Evolutionary conservation across 2,113 vertebrate species (phyloP).

Genomic region (Barnardius zonarius): DNA sequence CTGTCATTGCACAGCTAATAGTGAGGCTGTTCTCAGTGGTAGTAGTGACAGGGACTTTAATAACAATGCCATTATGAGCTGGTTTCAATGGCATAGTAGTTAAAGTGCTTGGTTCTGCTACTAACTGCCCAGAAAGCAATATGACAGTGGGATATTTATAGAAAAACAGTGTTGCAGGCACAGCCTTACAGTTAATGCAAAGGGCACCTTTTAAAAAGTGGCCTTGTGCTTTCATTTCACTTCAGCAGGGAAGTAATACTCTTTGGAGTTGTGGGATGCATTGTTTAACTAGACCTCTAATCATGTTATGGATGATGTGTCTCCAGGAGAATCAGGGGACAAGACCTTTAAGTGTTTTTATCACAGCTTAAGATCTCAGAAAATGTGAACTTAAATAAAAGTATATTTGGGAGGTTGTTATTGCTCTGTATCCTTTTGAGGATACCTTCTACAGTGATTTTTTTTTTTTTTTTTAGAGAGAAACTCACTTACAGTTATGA

Average conservation of each 20-base stretch:
- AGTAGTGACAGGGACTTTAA: neutral
- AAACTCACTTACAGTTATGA: constrained; percentile 71
- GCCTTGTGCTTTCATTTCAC: constrained; percentile 58
- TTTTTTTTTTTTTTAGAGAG: neutral
- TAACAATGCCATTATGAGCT: neutral
- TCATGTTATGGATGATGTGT: constrained; percentile 68
- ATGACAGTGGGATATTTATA: constrained; percentile 47
- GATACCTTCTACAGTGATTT: constrained; percentile 59
- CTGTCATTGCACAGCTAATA: neutral
- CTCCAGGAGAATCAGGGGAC: constrained; percentile 67
- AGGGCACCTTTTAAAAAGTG: constrained; percentile 54
- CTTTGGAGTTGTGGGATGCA: constrained; percentile 35
- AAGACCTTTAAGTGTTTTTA: constrained; percentile 70
- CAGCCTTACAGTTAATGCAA: constrained; percentile 43
- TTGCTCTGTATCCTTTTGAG: constrained; percentile 72
- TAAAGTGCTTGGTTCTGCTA: constrained; percentile 10
- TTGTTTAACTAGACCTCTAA: constrained; percentile 64
- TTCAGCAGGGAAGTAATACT: constrained; percentile 49
- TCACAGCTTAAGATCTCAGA: constrained; percentile 69
- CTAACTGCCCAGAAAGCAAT: constrained; percentile 20
- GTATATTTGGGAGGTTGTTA: constrained; percentile 64
- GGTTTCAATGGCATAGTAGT: neutral
- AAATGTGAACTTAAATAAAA: constrained; percentile 73
- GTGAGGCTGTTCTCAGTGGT: neutral
- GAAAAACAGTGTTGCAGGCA: constrained; percentile 23